Conservation (phyloP, 2,113 vertebrate genomes). For the Erpornis zantholeuca region DNA sequence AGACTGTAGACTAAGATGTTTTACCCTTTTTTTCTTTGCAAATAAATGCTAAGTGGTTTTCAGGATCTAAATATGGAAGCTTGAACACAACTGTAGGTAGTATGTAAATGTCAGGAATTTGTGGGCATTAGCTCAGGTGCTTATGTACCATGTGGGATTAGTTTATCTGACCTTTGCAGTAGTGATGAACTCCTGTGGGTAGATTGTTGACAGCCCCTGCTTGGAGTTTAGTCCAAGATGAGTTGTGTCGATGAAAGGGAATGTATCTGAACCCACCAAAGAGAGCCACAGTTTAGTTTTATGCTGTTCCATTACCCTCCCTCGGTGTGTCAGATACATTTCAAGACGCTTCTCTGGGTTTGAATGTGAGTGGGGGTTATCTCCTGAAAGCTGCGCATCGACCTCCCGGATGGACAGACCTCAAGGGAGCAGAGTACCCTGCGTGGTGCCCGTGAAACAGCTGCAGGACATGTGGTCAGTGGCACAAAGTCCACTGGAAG, state of each 20-base stretch:
- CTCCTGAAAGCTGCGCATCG: not conserved
- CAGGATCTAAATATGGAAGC: not conserved
- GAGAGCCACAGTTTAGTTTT: not conserved
- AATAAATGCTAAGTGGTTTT: not conserved
- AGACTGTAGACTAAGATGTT: not conserved
- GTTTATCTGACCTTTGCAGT: not conserved
- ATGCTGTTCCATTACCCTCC: not conserved
- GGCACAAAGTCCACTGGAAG: not conserved
- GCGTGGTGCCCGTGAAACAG: not conserved
- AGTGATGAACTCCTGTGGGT: not conserved
- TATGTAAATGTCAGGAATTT: not conserved
- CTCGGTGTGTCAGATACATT: not conserved
- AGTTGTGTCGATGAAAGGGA: not conserved
- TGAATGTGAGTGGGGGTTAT: not conserved
- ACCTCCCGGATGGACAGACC: not conserved
- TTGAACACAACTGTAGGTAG: not conserved
- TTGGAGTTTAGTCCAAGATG: not conserved
- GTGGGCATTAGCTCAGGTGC: not conserved
- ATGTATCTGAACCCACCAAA: not conserved
- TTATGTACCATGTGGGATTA: rapidly evolving
- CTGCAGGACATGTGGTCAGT: rapidly evolving
- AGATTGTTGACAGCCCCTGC: not conserved
- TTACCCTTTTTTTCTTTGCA: not conserved
- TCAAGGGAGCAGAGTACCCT: too few species aligned
- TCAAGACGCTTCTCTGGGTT: not conserved